Conservation (phyloP, 1,140 invertebrate genomes). For the Drosophila ironensis region DNA sequence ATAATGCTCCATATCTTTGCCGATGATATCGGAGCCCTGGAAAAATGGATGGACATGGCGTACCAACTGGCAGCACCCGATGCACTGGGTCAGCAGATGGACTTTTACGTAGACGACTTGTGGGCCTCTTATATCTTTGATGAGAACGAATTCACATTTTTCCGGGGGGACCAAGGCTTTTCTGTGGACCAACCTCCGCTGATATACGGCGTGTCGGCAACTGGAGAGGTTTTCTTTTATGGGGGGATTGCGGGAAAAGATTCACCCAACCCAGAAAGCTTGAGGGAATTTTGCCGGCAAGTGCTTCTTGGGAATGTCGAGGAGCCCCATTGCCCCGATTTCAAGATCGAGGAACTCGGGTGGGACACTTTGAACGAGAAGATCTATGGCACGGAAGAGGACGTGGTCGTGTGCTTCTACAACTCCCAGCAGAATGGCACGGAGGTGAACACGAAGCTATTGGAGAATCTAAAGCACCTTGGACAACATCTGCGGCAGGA, state of each 20-base stretch:
- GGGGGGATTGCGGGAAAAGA: slow-evolving; percentile 5
- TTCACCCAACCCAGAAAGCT: neutral
- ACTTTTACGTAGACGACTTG: slow-evolving; percentile 41
- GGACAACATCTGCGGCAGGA: slow-evolving; percentile 22
- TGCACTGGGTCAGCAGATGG: slow-evolving; percentile 4
- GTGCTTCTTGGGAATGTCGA: neutral
- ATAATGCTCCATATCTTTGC: slow-evolving; percentile 35
- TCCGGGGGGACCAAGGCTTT: neutral
- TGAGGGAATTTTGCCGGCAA: slow-evolving; percentile 28
- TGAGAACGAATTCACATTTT: neutral
- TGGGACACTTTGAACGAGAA: slow-evolving; percentile 24
- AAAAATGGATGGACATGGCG: slow-evolving; percentile 33
- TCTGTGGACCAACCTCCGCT: slow-evolving; percentile 12
- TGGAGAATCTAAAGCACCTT: neutral
- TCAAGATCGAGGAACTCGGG: slow-evolving; percentile 3
- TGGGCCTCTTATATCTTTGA: slow-evolving; percentile 28
- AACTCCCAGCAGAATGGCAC: neutral
- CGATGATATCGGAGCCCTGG: slow-evolving; percentile 6
- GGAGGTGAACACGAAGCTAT: neutral
- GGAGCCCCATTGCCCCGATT: neutral
- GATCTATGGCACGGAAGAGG: slow-evolving; percentile 18
- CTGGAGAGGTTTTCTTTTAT: slow-evolving; percentile 41
- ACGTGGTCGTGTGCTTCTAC: slow-evolving; percentile 31
- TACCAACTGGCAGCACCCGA: slow-evolving; percentile 24
- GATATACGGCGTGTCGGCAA: slow-evolving; percentile 35